phyloP scores from a whole-genome alignment of 1,140 invertebrate species.

The Reticulitermes speratus region DNA sequence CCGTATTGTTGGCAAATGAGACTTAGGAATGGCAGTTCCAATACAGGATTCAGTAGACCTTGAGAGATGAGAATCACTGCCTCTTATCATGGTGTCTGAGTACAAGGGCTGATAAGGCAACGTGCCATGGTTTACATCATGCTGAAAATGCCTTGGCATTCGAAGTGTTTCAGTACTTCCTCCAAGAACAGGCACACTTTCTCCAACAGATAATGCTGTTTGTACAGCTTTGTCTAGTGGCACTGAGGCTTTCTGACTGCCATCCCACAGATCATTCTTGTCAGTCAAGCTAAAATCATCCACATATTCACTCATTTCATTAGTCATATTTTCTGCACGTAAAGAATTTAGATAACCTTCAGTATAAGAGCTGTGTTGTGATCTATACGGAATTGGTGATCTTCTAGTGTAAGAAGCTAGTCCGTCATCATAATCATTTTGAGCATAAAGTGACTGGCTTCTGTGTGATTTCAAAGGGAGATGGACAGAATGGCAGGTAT shows the following conservation, averaged over 20 bases:
- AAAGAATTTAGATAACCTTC: background rate
- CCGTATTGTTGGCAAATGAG: background rate
- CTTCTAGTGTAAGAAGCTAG: background rate
- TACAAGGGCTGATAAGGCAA: background rate
- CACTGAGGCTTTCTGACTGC: background rate
- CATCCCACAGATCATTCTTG: background rate
- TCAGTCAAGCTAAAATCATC: background rate
- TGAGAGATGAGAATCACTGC: background rate
- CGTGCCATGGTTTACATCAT: background rate
- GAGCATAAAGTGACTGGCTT: background rate
- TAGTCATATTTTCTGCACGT: background rate
- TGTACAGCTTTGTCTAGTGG: background rate
- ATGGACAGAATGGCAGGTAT: background rate
- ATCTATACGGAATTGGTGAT: background rate
- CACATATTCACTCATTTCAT: background rate
- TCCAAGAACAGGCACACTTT: background rate
- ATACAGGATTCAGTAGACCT: background rate
- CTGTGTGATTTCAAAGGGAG: background rate
- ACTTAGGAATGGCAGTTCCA: background rate
- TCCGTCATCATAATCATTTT: background rate
- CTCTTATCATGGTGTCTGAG: background rate
- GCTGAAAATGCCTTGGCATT: slow-evolving; percentile 3
- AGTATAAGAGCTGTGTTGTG: background rate
- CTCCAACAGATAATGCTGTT: background rate
- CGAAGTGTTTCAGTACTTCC: background rate